phyloP scores from a whole-genome alignment of 2,888 invertebrate genomes.

The Andrena camellia region DNA sequence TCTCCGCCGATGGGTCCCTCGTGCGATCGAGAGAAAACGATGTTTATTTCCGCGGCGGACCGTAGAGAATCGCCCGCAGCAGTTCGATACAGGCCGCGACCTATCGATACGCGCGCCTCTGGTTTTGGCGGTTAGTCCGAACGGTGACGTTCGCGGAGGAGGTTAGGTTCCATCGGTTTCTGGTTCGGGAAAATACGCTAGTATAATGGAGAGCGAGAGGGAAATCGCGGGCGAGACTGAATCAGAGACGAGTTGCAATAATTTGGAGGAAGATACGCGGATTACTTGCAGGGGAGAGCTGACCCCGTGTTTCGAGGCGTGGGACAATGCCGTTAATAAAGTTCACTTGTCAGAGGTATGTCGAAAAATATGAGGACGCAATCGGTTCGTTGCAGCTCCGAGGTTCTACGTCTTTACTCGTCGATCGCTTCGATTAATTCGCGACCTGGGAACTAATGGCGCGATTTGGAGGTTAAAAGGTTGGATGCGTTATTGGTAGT shows the following conservation, averaged over 20 bases:
- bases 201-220: slow-evolving; percentile 10
- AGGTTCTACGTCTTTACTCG: neutral
- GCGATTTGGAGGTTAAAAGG: neutral
- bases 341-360: slow-evolving; percentile 55
- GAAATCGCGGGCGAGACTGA: neutral
- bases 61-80: no score
- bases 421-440: neutral
- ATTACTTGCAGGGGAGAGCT: slow-evolving; percentile 40
- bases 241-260: neutral
- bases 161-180: slow-evolving; percentile 23
- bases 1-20: neutral
- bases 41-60: neutral
- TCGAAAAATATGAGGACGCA: neutral
- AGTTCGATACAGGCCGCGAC: slow-evolving; percentile 27
- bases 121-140: slow-evolving; percentile 57
- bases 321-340: slow-evolving; percentile 55
- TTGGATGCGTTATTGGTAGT: neutral
- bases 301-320: slow-evolving; percentile 47
- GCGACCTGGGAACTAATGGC: neutral
- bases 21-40: neutral
- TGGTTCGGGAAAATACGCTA: neutral
- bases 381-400: neutral
- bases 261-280: neutral
- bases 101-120: slow-evolving; percentile 38
- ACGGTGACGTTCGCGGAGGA: slow-evolving; percentile 3